phyloP scores from a whole-genome alignment of 35 echinoderm and acorn worm genomes.

The Ophiothrix spiculata region DNA sequence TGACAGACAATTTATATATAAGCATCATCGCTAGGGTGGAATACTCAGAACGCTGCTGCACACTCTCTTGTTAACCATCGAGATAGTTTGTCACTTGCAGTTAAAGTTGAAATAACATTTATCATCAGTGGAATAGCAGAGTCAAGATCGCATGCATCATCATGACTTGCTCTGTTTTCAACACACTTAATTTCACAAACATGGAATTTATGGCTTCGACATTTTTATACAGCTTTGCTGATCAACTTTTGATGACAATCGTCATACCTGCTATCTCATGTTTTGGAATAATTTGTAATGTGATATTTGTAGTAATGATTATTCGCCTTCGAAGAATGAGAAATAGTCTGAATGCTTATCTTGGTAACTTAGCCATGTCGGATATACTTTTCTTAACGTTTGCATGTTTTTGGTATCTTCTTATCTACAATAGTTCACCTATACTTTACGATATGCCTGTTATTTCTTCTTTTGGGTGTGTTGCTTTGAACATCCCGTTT shows the following conservation, averaged over 20 bases:
- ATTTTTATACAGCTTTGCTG: neutral
- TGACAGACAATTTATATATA: no score
- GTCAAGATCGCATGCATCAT: no score
- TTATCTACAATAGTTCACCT: neutral
- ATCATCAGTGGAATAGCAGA: no score
- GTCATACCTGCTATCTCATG: neutral
- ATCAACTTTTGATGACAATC: neutral
- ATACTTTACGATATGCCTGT: neutral
- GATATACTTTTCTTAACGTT: neutral
- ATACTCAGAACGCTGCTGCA: no score
- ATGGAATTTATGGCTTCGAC: neutral
- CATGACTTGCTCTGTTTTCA: neutral
- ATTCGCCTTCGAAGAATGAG: neutral
- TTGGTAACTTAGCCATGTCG: neutral
- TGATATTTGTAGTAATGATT: neutral
- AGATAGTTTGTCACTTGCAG: no score
- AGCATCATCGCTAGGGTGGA: no score
- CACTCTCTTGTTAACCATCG: no score
- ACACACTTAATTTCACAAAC: neutral
- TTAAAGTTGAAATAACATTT: no score
- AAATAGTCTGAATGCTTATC: neutral
- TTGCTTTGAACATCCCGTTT: neutral
- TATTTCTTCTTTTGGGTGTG: neutral
- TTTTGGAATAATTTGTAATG: neutral
- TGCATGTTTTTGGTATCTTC: slow-evolving; percentile 15